Percentiles rank a stretch among this genome's conserved stretches.
These are phyloP conservation scores for Agrochola lota DNA, from an alignment of 2,888 invertebrate species.

Conservation along the genomic window DNA sequence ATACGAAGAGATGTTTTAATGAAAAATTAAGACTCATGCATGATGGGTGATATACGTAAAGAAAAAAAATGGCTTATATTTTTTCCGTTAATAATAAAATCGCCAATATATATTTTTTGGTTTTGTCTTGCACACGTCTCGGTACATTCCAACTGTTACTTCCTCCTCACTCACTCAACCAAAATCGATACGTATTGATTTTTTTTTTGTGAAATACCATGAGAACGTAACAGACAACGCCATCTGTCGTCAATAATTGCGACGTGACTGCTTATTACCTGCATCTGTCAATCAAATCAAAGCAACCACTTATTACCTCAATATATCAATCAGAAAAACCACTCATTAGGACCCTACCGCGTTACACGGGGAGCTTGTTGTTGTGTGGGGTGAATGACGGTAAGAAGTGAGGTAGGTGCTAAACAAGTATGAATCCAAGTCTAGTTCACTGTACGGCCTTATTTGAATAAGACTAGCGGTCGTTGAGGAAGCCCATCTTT, in stretches of 20 bases:
- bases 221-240: slow-evolving; percentile 35
- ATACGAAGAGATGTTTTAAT: background rate
- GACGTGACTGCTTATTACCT: slow-evolving; percentile 24
- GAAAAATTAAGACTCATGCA: background rate
- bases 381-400: background rate
- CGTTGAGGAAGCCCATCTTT: slow-evolving; percentile 1
- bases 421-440: background rate
- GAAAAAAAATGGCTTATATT: background rate
- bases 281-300: slow-evolving; percentile 22
- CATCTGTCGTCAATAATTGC: slow-evolving; percentile 31
- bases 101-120: no score
- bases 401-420: background rate
- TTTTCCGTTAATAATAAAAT: no score
- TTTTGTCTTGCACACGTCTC: background rate
- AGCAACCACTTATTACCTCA: slow-evolving; percentile 31
- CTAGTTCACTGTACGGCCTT: background rate
- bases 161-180: background rate
- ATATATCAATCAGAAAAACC: slow-evolving; percentile 18
- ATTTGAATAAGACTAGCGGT: background rate
- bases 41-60: background rate
- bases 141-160: background rate
- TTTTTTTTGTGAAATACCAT: background rate
- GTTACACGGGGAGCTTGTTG: background rate
- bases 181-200: background rate
- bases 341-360: background rate